Percentiles rank a stretch among this genome's conserved stretches.
Evolutionary conservation across 1,140 invertebrate genomes (phyloP).

Genomic region (Bombus ignitus): DNA sequence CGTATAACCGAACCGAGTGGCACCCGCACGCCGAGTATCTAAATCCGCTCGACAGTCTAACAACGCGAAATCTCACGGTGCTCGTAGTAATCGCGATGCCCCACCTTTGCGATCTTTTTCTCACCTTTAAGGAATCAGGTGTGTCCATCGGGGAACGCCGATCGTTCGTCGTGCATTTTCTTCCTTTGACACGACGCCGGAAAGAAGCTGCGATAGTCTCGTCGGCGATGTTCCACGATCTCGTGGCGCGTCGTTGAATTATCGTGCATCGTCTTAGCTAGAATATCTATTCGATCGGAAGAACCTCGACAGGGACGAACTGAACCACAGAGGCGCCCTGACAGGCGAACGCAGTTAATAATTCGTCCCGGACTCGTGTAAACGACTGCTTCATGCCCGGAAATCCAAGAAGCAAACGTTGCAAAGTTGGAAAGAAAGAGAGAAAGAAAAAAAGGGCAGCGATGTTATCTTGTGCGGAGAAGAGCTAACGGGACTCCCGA

Average conservation of each 20-base stretch:
- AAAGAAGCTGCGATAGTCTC: neutral
- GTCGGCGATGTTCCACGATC: neutral
- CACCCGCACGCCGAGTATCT: neutral
- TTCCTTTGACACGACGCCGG: neutral
- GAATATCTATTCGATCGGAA: slow-evolving; percentile 48
- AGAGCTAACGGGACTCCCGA: slow-evolving; percentile 53
- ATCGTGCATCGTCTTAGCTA: slow-evolving; percentile 42
- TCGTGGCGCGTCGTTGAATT: slow-evolving; percentile 38
- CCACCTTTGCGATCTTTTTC: neutral
- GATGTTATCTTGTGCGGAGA: slow-evolving; percentile 59
- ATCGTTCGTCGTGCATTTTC: neutral
- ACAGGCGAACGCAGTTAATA: slow-evolving; percentile 62
- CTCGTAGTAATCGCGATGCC: neutral
- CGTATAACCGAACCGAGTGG: too few species aligned
- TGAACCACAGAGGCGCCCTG: slow-evolving; percentile 24
- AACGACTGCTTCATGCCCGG: slow-evolving; percentile 59
- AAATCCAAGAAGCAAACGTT: slow-evolving; percentile 58
- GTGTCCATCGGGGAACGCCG: too few species aligned
- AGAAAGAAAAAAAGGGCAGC: slow-evolving; percentile 52
- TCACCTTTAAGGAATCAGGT: neutral
- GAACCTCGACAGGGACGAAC: slow-evolving; percentile 14
- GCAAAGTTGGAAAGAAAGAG: slow-evolving; percentile 52
- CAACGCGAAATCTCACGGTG: slow-evolving; percentile 62
- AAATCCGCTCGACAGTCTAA: neutral
- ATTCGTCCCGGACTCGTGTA: slow-evolving; percentile 62